Conservation (phyloP, 2,113 vertebrate genomes). For the Illadopsis cleaveri region DNA sequence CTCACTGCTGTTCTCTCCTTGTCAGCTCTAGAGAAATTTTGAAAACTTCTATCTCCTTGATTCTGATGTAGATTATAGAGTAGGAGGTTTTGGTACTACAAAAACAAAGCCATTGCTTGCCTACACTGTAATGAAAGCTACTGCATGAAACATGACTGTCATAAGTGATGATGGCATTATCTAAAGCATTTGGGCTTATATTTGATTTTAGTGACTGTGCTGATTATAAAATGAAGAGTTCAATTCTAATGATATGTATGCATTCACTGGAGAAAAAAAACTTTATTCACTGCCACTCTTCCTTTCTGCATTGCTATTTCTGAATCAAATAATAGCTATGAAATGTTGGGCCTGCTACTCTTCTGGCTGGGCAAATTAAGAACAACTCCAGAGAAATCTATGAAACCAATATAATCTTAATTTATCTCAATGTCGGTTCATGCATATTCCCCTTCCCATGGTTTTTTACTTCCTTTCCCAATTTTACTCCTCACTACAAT, state of each 20-base stretch:
- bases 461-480: neutral
- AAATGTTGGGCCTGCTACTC: neutral
- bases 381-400: neutral
- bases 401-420: neutral
- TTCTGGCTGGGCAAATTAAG: neutral
- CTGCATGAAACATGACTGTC: constrained; percentile 34
- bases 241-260: neutral
- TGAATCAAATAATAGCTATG: neutral
- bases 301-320: neutral
- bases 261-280: neutral
- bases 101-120: constrained; percentile 48
- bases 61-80: constrained; percentile 44
- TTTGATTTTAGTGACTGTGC: constrained; percentile 30
- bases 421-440: neutral
- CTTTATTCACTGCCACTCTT: neutral
- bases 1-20: neutral
- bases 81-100: constrained; percentile 37
- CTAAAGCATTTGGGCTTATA: constrained; percentile 12
- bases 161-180: constrained; percentile 16
- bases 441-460: neutral
- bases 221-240: constrained; percentile 39
- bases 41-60: constrained; percentile 2
- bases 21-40: constrained; percentile 13
- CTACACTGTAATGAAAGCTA: constrained; percentile 23
- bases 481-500: neutral